Conservation (phyloP, 2,113 vertebrate genomes). For the Columba livia region DNA sequence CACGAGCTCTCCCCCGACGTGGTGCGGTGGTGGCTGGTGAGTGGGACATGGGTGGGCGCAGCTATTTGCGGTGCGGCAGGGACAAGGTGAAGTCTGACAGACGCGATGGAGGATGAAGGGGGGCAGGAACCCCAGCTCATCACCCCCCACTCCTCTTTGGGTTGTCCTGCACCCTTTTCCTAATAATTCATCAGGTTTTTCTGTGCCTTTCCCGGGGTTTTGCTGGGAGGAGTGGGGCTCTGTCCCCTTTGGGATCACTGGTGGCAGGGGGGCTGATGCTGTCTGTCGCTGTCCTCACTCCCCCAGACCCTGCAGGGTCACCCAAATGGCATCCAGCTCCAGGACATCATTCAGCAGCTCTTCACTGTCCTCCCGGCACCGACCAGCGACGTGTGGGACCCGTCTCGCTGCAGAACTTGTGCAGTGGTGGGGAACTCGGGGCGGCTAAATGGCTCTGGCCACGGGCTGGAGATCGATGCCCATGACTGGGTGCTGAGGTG, state of each 20-base stretch:
- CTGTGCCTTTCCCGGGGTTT: neutral
- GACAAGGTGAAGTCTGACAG: neutral
- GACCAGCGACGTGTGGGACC: fast-evolving
- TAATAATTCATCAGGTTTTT: neutral
- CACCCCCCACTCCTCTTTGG: fast-evolving
- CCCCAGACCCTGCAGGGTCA: slow-evolving; percentile 24
- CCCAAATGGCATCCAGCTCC: neutral
- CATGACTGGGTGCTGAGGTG: slow-evolving; percentile 60
- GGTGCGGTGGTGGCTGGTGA: slow-evolving; percentile 85
- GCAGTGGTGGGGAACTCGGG: slow-evolving; percentile 49
- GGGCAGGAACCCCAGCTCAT: neutral
- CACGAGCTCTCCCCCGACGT: slow-evolving; percentile 45
- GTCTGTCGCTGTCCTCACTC: neutral
- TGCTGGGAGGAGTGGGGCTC: neutral
- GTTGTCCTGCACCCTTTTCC: neutral
- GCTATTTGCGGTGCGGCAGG: neutral
- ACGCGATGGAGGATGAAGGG: neutral
- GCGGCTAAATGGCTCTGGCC: slow-evolving; percentile 34
- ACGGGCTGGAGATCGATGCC: slow-evolving; percentile 7
- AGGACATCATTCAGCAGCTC: neutral
- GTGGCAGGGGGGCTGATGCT: neutral
- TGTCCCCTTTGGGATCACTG: neutral
- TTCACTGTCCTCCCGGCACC: neutral
- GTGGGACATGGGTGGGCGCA: neutral
- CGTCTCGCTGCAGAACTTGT: neutral